phyloP scores from a whole-genome alignment of 2,113 vertebrate species.

The Eptatretus burgeri region DNA sequence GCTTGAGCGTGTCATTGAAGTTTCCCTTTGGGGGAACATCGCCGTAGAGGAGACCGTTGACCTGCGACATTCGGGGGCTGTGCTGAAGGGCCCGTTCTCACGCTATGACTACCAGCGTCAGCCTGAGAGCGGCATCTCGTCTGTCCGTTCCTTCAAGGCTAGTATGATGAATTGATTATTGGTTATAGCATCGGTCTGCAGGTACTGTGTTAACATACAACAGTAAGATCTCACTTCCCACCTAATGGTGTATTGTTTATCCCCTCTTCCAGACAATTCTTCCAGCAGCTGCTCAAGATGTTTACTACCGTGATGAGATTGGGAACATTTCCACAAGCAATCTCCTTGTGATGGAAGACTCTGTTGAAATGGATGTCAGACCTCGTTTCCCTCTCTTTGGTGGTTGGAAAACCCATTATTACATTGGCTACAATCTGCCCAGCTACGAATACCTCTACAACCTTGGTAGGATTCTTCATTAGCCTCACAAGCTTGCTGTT shows the following conservation, averaged over 20 bases:
- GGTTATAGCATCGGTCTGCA: too few species aligned
- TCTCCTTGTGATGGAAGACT: slow-evolving; percentile 70
- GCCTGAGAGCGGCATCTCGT: slow-evolving; percentile 90
- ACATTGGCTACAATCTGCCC: slow-evolving; percentile 80
- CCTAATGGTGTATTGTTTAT: neutral
- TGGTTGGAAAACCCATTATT: slow-evolving; percentile 95
- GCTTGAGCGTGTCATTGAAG: slow-evolving; percentile 62
- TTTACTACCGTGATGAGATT: slow-evolving; percentile 90
- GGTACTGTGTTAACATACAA: too few species aligned
- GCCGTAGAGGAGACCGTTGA: slow-evolving; percentile 80
- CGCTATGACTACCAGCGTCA: slow-evolving; percentile 92
- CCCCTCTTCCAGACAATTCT: slow-evolving; percentile 50
- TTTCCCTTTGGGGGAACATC: slow-evolving; percentile 96
- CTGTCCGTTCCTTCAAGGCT: slow-evolving; percentile 90
- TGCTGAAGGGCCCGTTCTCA: slow-evolving; percentile 76
- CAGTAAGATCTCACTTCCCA: neutral
- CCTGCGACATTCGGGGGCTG: slow-evolving; percentile 66
- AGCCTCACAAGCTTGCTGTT: too few species aligned
- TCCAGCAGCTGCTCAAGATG: slow-evolving; percentile 78
- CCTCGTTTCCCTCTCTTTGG: slow-evolving; percentile 85
- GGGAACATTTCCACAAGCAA: slow-evolving; percentile 97
- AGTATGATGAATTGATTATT: neutral
- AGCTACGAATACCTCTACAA: slow-evolving; percentile 97
- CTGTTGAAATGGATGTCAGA: slow-evolving; percentile 80
- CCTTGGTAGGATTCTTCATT: slow-evolving; percentile 25